Base-by-base conservation (phyloP, 2,888 invertebrate genomes). In the Lymantria dispar region DNA sequence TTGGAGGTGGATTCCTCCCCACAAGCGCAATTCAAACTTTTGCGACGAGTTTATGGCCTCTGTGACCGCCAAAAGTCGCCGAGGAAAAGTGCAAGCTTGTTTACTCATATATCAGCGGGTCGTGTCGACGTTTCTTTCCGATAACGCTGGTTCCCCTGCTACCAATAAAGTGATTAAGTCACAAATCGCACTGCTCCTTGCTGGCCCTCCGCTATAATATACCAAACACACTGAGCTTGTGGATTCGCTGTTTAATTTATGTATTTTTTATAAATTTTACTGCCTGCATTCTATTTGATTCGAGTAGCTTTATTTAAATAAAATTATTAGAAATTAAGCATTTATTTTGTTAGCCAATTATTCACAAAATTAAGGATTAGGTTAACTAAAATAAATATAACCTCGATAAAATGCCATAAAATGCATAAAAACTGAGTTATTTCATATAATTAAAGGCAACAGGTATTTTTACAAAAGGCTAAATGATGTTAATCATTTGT, bases 151-250 rank as follows among this genome's bases (percentile, higher is more conserved):
- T 62, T 82, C 86, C 90, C 91, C 91, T 75, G 87, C 87, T 84
- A 86, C 87, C 90, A 88, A 91, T 91, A 91, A 90, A 91, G 90
- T 88, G 91, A 91, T 91, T 91, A 91, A 91, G 89, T 86, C 90
- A 86, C 91, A 91, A 91, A 91, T 91, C 90, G 90, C 74, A 77
- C 72, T 53, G 52, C 77, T 70, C 71, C 71, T 72, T 69, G 63
- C 67, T 61, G 57, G 64, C 69, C 62, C 66, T 71, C 37, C 9
- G 14, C 45, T 45, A 55, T 62, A 75, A 78, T 77, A 73, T 76
- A 77, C 56, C 48, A 59, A n/a, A 56, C 56, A 42, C 33, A 49
- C 62, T 39, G 62, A 56, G 60, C 48, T 66, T 47, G 62, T 62
- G 51, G 54, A 68, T 69, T 57, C 45, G 60, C 58, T 62, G 61